Conservation (phyloP, 1,140 invertebrate genomes). For the Pristionchus pacificus region DNA sequence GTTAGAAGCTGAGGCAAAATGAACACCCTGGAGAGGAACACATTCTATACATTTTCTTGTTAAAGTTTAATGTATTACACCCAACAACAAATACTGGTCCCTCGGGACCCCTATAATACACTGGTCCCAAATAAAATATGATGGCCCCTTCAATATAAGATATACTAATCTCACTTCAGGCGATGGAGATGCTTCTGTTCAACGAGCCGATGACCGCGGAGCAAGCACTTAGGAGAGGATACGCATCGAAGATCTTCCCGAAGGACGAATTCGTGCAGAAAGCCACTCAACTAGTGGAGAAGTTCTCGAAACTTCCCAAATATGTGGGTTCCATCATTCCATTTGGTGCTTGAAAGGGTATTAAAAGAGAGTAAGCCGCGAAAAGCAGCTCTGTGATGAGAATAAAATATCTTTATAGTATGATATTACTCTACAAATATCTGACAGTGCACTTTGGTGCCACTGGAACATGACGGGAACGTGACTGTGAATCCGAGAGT, state of each 20-base stretch:
- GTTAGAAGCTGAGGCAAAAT: no score
- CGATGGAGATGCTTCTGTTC: conserved; percentile 10
- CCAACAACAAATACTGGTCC: no score
- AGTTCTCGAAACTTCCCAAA: neutral
- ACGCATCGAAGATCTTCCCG: neutral
- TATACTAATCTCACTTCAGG: no score
- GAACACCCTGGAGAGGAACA: no score
- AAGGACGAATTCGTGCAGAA: conserved; percentile 12
- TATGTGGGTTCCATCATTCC: neutral
- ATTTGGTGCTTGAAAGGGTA: neutral
- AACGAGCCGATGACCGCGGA: neutral
- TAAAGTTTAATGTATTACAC: no score
- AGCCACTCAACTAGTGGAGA: neutral
- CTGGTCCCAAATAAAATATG: no score
- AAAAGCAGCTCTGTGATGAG: no score
- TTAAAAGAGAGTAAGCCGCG: neutral
- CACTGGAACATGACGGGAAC: neutral
- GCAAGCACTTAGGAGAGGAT: conserved; percentile 22
- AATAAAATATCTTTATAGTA: no score
- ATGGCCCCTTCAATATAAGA: no score
- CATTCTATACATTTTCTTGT: no score
- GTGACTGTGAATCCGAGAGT: neutral
- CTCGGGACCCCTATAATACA: no score
- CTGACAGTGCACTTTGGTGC: neutral
- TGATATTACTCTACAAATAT: no score